Evolutionary conservation across 2,888 invertebrate genomes (phyloP).

Genomic region (Candidula unifasciata): DNA sequence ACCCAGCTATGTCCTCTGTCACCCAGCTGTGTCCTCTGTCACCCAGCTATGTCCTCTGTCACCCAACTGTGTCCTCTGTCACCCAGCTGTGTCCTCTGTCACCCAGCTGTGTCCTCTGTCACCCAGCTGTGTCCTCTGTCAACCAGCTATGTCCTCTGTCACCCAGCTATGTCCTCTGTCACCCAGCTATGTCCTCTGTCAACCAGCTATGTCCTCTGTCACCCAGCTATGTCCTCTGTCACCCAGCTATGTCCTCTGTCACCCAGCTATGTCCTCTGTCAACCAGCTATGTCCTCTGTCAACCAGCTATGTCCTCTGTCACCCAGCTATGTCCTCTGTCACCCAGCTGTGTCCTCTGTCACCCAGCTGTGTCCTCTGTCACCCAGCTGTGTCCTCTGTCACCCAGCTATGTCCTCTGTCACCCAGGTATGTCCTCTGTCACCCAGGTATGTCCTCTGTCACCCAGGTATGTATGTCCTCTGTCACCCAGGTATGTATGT

Average conservation of each 20-base stretch:
- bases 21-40: neutral
- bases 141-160: neutral
- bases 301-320: neutral
- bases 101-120: neutral
- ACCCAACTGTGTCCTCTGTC: neutral
- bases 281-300: neutral
- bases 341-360: neutral
- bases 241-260: neutral
- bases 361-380: neutral
- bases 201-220: neutral
- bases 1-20: neutral
- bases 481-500: neutral
- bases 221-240: neutral
- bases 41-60: neutral
- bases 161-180: neutral
- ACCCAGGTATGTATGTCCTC: neutral
- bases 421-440: neutral
- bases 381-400: neutral
- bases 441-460: neutral
- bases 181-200: neutral
- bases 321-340: neutral
- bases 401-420: neutral
- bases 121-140: neutral
- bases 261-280: neutral
- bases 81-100: neutral